These are phyloP conservation scores for Aphidius colemani DNA, from an alignment of 2,888 invertebrate genomes.

Conservation along the genomic window DNA sequence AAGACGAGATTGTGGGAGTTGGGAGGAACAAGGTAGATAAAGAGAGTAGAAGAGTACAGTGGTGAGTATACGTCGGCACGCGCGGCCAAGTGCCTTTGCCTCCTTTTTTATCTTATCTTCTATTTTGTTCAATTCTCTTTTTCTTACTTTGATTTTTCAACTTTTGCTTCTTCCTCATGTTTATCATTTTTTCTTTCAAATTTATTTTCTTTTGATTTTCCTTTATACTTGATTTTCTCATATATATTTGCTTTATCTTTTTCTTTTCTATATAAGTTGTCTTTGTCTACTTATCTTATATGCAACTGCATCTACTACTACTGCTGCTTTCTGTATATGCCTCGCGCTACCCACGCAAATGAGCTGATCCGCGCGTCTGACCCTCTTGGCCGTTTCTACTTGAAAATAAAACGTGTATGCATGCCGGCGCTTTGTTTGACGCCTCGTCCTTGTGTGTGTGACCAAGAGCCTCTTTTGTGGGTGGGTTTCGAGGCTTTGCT, in stretches of 20 bases:
- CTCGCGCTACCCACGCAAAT: slow-evolving; percentile 23
- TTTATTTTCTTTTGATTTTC: not conserved
- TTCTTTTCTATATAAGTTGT: too few species aligned
- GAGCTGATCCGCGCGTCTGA: slow-evolving; percentile 3
- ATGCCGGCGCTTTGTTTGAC: slow-evolving; percentile 16
- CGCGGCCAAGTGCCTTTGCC: slow-evolving; percentile 49
- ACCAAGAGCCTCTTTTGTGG: slow-evolving; percentile 11
- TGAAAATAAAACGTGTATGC: slow-evolving; percentile 7
- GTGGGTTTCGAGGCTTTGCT: slow-evolving; percentile 3
- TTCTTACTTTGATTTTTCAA: too few species aligned
- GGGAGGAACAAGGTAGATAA: slow-evolving; percentile 17
- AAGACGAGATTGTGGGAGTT: slow-evolving; percentile 10
- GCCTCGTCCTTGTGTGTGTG: slow-evolving; percentile 5
- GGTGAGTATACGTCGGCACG: slow-evolving; percentile 53
- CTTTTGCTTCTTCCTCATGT: too few species aligned
- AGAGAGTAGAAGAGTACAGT: slow-evolving; percentile 19
- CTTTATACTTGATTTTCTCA: too few species aligned
- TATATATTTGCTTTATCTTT: too few species aligned
- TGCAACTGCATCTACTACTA: too few species aligned
- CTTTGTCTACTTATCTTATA: too few species aligned
- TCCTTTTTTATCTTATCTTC: not conserved
- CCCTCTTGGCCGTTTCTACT: slow-evolving; percentile 20
- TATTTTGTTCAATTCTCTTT: too few species aligned
- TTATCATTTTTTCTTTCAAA: not conserved
- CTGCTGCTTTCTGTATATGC: slow-evolving; percentile 26